These are phyloP conservation scores for Seladonia tumulorum DNA, from an alignment of 2,888 invertebrate genomes.

Conservation along the genomic window DNA sequence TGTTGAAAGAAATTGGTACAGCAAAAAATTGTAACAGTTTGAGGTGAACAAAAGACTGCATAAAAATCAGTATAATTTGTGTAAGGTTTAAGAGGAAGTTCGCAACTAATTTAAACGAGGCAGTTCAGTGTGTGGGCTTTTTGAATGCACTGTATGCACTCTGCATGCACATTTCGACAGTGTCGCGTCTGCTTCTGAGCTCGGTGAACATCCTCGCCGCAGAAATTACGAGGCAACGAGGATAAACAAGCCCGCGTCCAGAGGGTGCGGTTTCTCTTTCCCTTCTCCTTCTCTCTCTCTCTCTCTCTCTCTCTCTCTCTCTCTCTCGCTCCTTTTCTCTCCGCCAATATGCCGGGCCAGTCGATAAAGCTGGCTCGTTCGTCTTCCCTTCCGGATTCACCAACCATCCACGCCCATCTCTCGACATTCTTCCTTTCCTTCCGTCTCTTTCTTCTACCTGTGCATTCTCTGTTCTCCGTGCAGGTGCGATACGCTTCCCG, in stretches of 20 bases:
- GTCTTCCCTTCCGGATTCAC: constrained; percentile 33
- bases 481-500: neutral
- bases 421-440: neutral
- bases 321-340: neutral
- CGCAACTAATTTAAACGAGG: neutral
- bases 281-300: neutral
- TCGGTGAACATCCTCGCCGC: constrained; percentile 1
- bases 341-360: constrained; percentile 56
- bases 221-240: constrained; percentile 12
- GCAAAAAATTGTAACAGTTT: neutral
- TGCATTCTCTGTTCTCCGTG: neutral
- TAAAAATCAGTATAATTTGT: neutral
- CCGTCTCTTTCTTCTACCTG: neutral
- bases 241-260: constrained; percentile 4
- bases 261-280: neutral
- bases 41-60: neutral
- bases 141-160: neutral
- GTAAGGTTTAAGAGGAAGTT: neutral
- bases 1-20: too few relatives aligned
- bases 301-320: constrained; percentile 1
- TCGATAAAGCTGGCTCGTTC: constrained; percentile 61
- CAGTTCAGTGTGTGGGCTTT: neutral
- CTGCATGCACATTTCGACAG: neutral
- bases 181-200: neutral
- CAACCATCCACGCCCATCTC: constrained; percentile 13